Evolutionary conservation across 2,113 vertebrate species (phyloP), one percentile per base, ranked within the genome.

Genomic region (Embiotoca jacksoni): DNA sequence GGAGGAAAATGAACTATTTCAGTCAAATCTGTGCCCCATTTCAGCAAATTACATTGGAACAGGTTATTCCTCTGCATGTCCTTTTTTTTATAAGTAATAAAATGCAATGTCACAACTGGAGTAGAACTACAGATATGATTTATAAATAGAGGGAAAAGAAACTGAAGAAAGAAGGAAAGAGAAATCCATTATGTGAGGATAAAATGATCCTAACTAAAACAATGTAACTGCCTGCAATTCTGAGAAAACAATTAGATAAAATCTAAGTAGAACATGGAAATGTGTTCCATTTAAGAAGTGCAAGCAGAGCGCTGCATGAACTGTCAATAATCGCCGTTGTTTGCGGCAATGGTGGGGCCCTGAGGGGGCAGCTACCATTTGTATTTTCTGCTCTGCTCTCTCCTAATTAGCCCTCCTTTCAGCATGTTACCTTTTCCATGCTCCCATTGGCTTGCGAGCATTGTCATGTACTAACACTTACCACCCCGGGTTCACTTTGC

Each of bases 1-100:
- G 86, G 91, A 90, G 74, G 88, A 91, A 94, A 95, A 96, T 94
- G 82, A 96, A 96, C 93, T 91, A 85, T 93, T 96, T 95, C 91
- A 88, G 91, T 94, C 89, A 89, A 91, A 94, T 93, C 65, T 94
- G 94, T 91, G 73, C 80, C 81, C 83, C 89, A 13, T 66, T 74
- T 93, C 88, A 94, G 93, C 90, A 96, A 95, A 96, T 94, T 86
- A 94, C 92, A 74, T 91, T 91, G 86, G 92, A 95, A 78, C 93
- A 72, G 78, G 92, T 80, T 54, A 52, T 36, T 86, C 81, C 74
- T 90, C 14, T 4, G 36, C 49, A 53, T 71, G 80, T 75, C n/a
- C 44, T 35, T 76, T 5, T 9, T 69, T 2, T 30, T 41, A 30
- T 23, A 16, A 57, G 88, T 85, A 91, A 91, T 88, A 91, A 93